Conservation (phyloP, 2,888 invertebrate species). For the Hirtodrosophila duncani region DNA sequence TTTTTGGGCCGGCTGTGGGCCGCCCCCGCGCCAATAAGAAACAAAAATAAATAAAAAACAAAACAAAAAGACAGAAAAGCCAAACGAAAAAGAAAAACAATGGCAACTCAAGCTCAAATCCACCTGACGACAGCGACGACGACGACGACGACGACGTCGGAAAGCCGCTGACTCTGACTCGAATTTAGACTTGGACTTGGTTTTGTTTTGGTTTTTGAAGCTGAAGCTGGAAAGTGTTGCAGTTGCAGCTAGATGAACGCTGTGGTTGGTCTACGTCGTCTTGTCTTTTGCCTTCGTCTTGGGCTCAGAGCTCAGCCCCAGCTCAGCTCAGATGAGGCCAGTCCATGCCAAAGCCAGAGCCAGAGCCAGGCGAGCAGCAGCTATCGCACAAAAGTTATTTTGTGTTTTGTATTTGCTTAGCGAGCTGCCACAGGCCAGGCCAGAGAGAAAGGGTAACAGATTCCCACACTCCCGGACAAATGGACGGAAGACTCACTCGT, state of each 20-base stretch:
- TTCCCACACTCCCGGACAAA: slow-evolving; percentile 67
- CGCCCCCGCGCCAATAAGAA: too few relatives aligned
- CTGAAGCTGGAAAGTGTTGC: slow-evolving; percentile 20
- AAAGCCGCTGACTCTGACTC: slow-evolving; percentile 18
- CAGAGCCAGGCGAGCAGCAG: too few relatives aligned
- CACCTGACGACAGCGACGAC: too few relatives aligned
- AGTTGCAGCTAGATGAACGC: slow-evolving; percentile 23
- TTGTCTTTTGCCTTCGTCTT: slow-evolving; percentile 7
- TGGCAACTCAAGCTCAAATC: too few relatives aligned
- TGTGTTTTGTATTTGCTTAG: slow-evolving; percentile 59
- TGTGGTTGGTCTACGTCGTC: slow-evolving; percentile 53
- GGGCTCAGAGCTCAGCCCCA: slow-evolving; percentile 7
- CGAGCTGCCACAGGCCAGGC: slow-evolving; percentile 7
- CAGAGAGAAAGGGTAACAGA: slow-evolving; percentile 73
- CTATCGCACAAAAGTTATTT: slow-evolving; percentile 61
- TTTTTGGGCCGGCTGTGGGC: slow-evolving; percentile 33
- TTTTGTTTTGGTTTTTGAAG: background rate
- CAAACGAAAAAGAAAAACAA: too few relatives aligned
- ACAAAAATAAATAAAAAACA: too few relatives aligned
- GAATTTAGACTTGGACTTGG: slow-evolving; percentile 4
- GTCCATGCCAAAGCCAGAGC: too few relatives aligned
- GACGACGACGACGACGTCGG: slow-evolving; percentile 57
- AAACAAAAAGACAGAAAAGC: too few relatives aligned
- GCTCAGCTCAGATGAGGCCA: too few relatives aligned
- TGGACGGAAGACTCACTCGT: slow-evolving; percentile 7